These are phyloP conservation scores for Pseudorasbora parva DNA, from an alignment of 2,113 vertebrate genomes.

Conservation along the genomic window DNA sequence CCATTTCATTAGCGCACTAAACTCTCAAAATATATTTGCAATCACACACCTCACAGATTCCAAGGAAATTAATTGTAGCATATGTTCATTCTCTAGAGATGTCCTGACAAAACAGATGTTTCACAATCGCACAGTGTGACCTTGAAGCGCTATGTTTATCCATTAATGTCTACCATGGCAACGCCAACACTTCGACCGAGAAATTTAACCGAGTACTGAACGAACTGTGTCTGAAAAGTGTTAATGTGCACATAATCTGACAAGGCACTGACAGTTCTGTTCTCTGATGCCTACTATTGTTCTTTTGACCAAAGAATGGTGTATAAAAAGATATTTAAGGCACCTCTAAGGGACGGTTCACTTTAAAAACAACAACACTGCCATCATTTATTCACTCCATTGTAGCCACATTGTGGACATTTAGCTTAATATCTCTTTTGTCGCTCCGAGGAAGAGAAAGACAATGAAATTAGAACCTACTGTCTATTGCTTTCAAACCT, in stretches of 20 bases:
- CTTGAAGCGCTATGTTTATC: constrained; percentile 48
- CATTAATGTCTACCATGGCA: constrained; percentile 66
- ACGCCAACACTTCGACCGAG: constrained; percentile 49
- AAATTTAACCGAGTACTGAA: constrained; percentile 19
- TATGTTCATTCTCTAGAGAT: constrained; percentile 41
- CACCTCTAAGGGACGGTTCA: neutral
- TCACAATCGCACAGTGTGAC: constrained; percentile 37
- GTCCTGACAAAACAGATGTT: constrained; percentile 22
- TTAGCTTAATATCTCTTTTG: neutral
- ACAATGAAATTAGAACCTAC: neutral
- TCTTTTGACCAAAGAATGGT: neutral
- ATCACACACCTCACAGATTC: constrained; percentile 12
- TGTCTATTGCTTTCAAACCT: neutral
- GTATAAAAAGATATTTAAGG: neutral
- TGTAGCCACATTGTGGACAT: neutral
- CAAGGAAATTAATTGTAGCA: neutral
- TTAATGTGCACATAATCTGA: neutral
- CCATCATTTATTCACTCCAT: neutral
- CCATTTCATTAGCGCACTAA: too few relatives aligned
- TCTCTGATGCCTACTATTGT: neutral
- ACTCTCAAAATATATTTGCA: neutral
- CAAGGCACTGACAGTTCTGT: neutral
- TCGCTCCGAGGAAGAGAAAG: neutral
- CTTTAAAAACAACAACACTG: neutral
- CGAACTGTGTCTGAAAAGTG: constrained; percentile 29